These are phyloP conservation scores for Hylyphantes graminicola DNA, from an alignment of 1,140 invertebrate genomes.

Conservation along the genomic window DNA sequence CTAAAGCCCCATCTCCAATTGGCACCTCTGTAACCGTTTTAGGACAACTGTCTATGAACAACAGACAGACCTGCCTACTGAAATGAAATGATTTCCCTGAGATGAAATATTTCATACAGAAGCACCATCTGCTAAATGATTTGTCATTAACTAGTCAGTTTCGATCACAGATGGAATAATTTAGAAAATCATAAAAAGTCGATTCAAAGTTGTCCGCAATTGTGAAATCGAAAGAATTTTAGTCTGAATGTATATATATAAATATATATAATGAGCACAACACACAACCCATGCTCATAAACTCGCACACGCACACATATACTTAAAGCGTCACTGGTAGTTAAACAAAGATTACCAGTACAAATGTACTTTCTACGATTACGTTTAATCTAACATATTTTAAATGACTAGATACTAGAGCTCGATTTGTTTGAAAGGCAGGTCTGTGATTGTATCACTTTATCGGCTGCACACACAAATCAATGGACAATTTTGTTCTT, in stretches of 20 bases:
- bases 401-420: slow-evolving; percentile 59
- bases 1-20: neutral
- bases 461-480: slow-evolving; percentile 28
- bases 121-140: slow-evolving; percentile 58
- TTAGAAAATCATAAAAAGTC: slow-evolving; percentile 43
- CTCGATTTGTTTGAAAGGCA: slow-evolving; percentile 57
- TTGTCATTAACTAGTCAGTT: slow-evolving; percentile 48
- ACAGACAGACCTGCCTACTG: slow-evolving; percentile 57
- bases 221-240: slow-evolving; percentile 26
- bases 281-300: slow-evolving; percentile 37
- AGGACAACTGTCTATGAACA: slow-evolving; percentile 11
- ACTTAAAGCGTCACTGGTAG: slow-evolving; percentile 25
- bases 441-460: slow-evolving; percentile 56
- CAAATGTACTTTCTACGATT: slow-evolving; percentile 45
- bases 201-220: slow-evolving; percentile 7
- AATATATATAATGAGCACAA: slow-evolving; percentile 48
- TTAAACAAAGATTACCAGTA: slow-evolving; percentile 45
- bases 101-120: slow-evolving; percentile 54
- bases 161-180: slow-evolving; percentile 55
- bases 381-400: slow-evolving; percentile 51
- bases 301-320: slow-evolving; percentile 28
- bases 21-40: slow-evolving; percentile 29
- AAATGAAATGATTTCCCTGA: slow-evolving; percentile 59
- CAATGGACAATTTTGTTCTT: slow-evolving; percentile 32
- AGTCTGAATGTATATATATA: slow-evolving; percentile 30